phyloP scores from a whole-genome alignment of 2,888 invertebrate species.

The Priocnemis perturbator region DNA sequence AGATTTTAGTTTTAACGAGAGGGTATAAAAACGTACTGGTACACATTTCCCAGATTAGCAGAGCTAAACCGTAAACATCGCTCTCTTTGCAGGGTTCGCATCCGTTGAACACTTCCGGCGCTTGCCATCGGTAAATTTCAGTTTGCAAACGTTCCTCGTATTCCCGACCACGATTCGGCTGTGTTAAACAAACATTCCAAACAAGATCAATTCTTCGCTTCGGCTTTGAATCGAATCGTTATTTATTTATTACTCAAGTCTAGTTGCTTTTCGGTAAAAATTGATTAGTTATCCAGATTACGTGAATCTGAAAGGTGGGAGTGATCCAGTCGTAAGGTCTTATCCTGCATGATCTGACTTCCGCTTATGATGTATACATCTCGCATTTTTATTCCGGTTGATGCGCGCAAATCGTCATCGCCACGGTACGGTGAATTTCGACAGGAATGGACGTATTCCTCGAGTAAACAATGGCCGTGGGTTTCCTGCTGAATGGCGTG shows the following conservation, averaged over 20 bases:
- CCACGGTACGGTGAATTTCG: constrained; percentile 49
- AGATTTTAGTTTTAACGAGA: background rate
- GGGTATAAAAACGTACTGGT: constrained; percentile 54
- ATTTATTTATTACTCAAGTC: too few relatives aligned
- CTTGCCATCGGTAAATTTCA: constrained; percentile 66
- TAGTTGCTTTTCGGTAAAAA: too few relatives aligned
- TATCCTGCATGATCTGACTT: too few relatives aligned
- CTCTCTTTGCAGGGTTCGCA: constrained; percentile 50
- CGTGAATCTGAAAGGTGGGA: too few relatives aligned
- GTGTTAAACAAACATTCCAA: background rate
- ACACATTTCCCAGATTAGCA: constrained; percentile 69
- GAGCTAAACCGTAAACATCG: constrained; percentile 65
- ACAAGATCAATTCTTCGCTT: too few relatives aligned
- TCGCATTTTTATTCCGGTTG: constrained; percentile 8
- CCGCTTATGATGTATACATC: background rate
- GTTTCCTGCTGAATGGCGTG: constrained; percentile 44
- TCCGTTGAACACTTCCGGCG: constrained; percentile 62
- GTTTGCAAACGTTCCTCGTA: constrained; percentile 60
- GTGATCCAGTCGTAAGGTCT: too few relatives aligned
- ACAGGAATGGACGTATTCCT: constrained; percentile 49
- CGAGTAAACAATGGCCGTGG: constrained; percentile 37
- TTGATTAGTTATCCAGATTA: too few relatives aligned
- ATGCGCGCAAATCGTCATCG: constrained; percentile 38
- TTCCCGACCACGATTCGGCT: constrained; percentile 51
- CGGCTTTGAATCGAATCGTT: too few relatives aligned